phyloP scores from a whole-genome alignment of 2,797 vertebrate species.

The Trematomus bernacchii region DNA sequence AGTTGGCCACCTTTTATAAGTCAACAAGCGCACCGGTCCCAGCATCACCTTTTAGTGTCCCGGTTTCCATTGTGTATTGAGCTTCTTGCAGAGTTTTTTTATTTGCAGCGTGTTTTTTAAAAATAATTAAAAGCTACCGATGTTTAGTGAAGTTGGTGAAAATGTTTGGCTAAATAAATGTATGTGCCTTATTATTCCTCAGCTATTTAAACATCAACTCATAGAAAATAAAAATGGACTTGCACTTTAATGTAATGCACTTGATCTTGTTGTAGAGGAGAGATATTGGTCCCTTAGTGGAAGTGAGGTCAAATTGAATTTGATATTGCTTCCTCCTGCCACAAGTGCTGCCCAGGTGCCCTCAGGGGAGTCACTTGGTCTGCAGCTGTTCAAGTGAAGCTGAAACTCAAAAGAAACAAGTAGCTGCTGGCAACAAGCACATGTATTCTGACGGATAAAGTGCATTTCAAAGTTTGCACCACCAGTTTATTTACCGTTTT shows the following conservation, averaged over 20 bases:
- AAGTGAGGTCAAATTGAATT: not conserved
- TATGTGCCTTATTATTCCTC: not conserved
- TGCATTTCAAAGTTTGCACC: slow-evolving; percentile 13
- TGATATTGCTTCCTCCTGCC: not conserved
- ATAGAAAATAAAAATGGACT: not conserved
- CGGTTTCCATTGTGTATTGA: no score
- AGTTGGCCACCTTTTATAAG: not conserved
- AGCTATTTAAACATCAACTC: not conserved
- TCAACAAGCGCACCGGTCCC: no score
- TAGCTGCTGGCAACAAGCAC: not conserved
- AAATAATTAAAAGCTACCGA: no score
- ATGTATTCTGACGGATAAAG: slow-evolving; percentile 22
- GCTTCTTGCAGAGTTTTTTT: no score
- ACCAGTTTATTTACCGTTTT: slow-evolving; percentile 33
- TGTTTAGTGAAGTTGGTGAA: no score
- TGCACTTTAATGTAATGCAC: not conserved
- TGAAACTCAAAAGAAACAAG: not conserved
- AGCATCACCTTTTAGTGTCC: no score
- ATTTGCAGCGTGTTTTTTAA: no score
- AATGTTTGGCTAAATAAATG: not conserved
- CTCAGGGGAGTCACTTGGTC: slow-evolving; percentile 9
- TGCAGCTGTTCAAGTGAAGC: slow-evolving; percentile 19
- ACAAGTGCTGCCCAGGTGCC: not conserved
- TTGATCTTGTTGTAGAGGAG: not conserved
- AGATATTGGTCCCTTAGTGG: not conserved